Conservation (phyloP, 2,113 vertebrate genomes). For the Cephalopterus ornatus region DNA sequence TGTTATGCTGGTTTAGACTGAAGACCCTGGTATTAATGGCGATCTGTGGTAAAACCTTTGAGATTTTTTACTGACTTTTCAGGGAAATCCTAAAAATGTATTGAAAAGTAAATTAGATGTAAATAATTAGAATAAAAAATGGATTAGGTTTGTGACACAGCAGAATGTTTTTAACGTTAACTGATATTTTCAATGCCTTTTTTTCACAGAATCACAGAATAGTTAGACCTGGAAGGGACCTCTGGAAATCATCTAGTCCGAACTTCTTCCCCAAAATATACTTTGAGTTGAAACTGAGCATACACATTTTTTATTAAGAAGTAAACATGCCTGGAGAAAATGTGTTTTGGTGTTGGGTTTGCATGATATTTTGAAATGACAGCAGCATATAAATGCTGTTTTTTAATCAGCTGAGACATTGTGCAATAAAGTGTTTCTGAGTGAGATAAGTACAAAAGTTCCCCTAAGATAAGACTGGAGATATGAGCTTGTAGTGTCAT, state of each 20-base stretch:
- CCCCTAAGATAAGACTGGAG: neutral
- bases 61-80: neutral
- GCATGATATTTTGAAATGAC: neutral
- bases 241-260: neutral
- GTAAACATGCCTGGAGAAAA: neutral
- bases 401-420: neutral
- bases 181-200: neutral
- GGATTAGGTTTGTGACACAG: neutral
- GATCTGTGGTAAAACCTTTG: neutral
- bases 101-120: neutral
- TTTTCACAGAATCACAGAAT: neutral
- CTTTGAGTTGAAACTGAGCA: neutral
- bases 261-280: neutral
- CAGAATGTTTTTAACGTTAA: neutral
- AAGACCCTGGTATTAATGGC: neutral
- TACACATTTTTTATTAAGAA: neutral
- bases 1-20: neutral
- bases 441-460: neutral
- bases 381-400: neutral
- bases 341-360: neutral
- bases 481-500: accelerated
- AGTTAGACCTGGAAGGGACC: neutral
- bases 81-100: neutral
- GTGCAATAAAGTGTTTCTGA: neutral
- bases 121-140: neutral